Conservation (phyloP, 23 tunicate species). For the Phallusia fumigata region DNA sequence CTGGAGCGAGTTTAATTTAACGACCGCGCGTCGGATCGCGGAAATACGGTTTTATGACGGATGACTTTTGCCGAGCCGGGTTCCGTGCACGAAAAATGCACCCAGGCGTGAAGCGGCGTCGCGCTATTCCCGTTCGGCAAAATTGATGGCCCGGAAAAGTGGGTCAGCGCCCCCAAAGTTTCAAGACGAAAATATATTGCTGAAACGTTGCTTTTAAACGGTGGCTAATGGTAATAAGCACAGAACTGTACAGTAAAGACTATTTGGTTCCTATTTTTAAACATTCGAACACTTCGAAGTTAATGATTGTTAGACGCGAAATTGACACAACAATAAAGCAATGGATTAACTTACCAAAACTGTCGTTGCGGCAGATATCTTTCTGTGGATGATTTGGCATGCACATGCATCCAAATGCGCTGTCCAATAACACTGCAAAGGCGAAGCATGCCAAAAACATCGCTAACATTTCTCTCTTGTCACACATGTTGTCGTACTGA, state of each 20-base stretch:
- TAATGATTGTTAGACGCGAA: too few relatives aligned
- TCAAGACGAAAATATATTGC: too few relatives aligned
- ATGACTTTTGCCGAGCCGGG: not conserved
- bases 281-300: too few relatives aligned
- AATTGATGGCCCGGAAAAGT: not conserved
- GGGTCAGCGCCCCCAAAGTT: not conserved
- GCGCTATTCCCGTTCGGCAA: not conserved
- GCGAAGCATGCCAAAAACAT: not conserved
- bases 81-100: not conserved
- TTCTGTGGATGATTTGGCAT: conserved; percentile 68
- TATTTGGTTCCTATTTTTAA: too few relatives aligned
- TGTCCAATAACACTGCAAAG: not conserved
- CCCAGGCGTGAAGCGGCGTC: not conserved
- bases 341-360: conserved; percentile 47
- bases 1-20: not conserved
- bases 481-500: not conserved
- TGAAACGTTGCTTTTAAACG: too few relatives aligned
- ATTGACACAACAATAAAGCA: not conserved
- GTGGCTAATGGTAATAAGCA: too few relatives aligned
- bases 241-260: too few relatives aligned
- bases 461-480: not conserved
- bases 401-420: conserved; percentile 45
- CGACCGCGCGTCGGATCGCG: not conserved
- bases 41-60: not conserved
- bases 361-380: conserved; percentile 31